These are phyloP conservation scores for Nomia melanderi DNA, from an alignment of 1,140 invertebrate species.

Conservation along the genomic window DNA sequence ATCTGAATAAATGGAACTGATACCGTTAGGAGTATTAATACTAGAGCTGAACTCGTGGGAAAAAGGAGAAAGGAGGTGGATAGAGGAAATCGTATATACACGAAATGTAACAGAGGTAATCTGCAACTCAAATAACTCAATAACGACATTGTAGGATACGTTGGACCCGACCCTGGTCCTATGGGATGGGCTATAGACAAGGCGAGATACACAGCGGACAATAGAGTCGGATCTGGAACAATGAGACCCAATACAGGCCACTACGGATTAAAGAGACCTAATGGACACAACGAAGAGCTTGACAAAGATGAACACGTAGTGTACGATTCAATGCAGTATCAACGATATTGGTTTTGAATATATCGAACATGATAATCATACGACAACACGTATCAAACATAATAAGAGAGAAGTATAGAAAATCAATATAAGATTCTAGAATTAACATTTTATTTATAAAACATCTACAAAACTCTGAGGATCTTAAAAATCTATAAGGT, in stretches of 20 bases:
- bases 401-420: too few relatives aligned
- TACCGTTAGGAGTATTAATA: too few relatives aligned
- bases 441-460: too few relatives aligned
- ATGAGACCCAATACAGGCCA: neutral
- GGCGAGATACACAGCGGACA: neutral
- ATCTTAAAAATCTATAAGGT: too few relatives aligned
- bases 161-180: neutral
- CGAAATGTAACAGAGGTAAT: neutral
- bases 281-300: neutral
- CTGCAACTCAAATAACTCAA: neutral
- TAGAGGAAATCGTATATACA: neutral
- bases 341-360: too few relatives aligned
- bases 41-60: too few relatives aligned
- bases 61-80: neutral
- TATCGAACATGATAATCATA: too few relatives aligned
- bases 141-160: neutral
- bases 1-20: too few relatives aligned
- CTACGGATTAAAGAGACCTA: neutral
- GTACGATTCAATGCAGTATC: neutral
- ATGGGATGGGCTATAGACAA: neutral
- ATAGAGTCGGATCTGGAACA: neutral
- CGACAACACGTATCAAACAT: too few relatives aligned
- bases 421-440: too few relatives aligned
- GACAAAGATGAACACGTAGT: neutral
- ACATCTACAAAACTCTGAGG: too few relatives aligned